Evolutionary conservation across 2,113 vertebrate species (phyloP).

Genomic region (Carassius gibelio): DNA sequence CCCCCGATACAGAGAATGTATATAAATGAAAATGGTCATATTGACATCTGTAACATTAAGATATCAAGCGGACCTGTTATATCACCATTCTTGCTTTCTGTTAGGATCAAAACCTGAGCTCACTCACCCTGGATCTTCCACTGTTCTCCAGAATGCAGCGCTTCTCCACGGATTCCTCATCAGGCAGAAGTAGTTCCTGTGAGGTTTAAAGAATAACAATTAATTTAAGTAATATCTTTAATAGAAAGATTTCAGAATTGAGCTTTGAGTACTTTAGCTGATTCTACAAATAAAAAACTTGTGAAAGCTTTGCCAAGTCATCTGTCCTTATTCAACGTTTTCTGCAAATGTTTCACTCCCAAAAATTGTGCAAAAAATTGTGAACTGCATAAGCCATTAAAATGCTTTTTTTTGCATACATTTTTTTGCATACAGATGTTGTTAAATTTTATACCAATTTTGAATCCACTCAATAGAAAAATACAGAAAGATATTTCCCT

Average conservation of each 20-base stretch:
- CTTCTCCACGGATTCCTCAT: background rate
- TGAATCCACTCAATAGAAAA: too few species aligned
- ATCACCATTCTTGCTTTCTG: slow-evolving; percentile 38
- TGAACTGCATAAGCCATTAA: too few species aligned
- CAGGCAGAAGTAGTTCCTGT: background rate
- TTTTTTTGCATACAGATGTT: too few species aligned
- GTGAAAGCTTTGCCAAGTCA: background rate
- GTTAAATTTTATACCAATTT: too few species aligned
- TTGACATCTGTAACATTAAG: background rate
- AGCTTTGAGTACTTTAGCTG: too few species aligned
- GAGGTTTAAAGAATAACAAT: background rate
- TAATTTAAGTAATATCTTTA: background rate
- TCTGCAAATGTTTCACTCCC: too few species aligned
- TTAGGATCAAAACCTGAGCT: slow-evolving; percentile 72
- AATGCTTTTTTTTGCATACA: too few species aligned
- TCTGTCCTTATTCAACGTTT: background rate
- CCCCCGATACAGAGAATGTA: too few species aligned
- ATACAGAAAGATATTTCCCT: too few species aligned
- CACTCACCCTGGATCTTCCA: slow-evolving; percentile 70
- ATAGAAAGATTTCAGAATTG: background rate
- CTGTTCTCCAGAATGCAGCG: slow-evolving; percentile 50
- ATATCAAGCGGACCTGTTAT: too few species aligned
- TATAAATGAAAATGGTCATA: too few species aligned
- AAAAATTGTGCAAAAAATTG: too few species aligned
- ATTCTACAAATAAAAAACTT: background rate